phyloP scores from a whole-genome alignment of 1,140 invertebrate genomes.

The Bombus turneri region DNA sequence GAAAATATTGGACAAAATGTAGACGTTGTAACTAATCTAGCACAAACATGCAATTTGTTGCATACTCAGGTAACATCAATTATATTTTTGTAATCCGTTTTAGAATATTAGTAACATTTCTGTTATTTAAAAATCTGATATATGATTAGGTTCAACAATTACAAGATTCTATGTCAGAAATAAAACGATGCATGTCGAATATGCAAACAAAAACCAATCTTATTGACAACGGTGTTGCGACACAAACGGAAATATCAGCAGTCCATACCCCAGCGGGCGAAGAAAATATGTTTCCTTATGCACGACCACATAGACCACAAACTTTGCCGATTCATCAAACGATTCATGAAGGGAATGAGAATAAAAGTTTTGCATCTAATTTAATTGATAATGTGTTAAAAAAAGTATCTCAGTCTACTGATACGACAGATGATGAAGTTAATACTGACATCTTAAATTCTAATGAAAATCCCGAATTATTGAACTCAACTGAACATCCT shows the following conservation, averaged over 20 bases:
- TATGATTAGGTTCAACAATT: constrained; percentile 86
- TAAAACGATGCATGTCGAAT: constrained; percentile 86
- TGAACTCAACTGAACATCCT: constrained; percentile 71
- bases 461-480: constrained; percentile 75
- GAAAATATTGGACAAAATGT: constrained; percentile 79
- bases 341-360: constrained; percentile 77
- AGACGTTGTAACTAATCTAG: constrained; percentile 83
- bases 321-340: constrained; percentile 78
- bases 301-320: constrained; percentile 74
- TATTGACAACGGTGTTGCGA: constrained; percentile 84
- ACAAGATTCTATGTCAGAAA: constrained; percentile 89
- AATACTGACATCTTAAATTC: constrained; percentile 80
- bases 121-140: not conserved
- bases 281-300: constrained; percentile 78
- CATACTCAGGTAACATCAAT: constrained; percentile 73
- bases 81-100: not conserved
- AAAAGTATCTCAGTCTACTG: constrained; percentile 78
- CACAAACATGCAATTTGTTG: constrained; percentile 83
- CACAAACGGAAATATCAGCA: constrained; percentile 90
- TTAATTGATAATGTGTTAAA: constrained; percentile 73
- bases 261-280: constrained; percentile 86
- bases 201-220: constrained; percentile 79
- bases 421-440: constrained; percentile 79
- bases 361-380: constrained; percentile 72
- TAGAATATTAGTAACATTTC: not conserved